phyloP scores from a whole-genome alignment of 2,888 invertebrate species.

The Boloria selene region DNA sequence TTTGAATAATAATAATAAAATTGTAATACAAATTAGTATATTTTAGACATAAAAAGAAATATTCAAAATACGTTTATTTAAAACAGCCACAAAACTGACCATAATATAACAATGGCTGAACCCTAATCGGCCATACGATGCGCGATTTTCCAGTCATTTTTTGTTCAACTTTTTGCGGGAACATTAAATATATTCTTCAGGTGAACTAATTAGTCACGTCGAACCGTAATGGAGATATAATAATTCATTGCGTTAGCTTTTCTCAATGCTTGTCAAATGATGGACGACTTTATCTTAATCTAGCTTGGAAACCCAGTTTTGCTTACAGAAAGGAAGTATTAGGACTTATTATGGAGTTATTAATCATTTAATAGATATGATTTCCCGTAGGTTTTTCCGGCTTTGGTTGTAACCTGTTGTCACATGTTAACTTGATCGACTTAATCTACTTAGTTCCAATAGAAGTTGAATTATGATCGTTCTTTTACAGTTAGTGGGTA shows the following conservation, averaged over 20 bases:
- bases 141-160: slow-evolving; percentile 42
- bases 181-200: slow-evolving; percentile 55
- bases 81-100: too few species aligned
- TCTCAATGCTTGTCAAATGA: slow-evolving; percentile 37
- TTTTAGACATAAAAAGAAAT: too few species aligned
- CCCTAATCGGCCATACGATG: slow-evolving; percentile 30
- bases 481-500: background rate
- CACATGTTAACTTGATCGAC: background rate
- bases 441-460: slow-evolving; percentile 1
- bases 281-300: slow-evolving; percentile 34
- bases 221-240: slow-evolving; percentile 64
- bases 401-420: slow-evolving; percentile 4
- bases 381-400: slow-evolving; percentile 13
- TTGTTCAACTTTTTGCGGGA: slow-evolving; percentile 46
- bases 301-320: slow-evolving; percentile 20
- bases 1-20: too few species aligned
- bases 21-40: too few species aligned
- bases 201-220: slow-evolving; percentile 73
- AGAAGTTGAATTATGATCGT: background rate
- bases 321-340: slow-evolving; percentile 10
- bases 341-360: slow-evolving; percentile 17
- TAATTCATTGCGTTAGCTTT: slow-evolving; percentile 55
- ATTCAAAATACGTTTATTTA: too few species aligned
- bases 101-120: slow-evolving; percentile 20
- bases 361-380: background rate